A percentile compares a stretch with the other conserved stretches of the same genome.
Conservation (phyloP, 92 coral and sea anemone genomes). For the Muricea muricata region DNA sequence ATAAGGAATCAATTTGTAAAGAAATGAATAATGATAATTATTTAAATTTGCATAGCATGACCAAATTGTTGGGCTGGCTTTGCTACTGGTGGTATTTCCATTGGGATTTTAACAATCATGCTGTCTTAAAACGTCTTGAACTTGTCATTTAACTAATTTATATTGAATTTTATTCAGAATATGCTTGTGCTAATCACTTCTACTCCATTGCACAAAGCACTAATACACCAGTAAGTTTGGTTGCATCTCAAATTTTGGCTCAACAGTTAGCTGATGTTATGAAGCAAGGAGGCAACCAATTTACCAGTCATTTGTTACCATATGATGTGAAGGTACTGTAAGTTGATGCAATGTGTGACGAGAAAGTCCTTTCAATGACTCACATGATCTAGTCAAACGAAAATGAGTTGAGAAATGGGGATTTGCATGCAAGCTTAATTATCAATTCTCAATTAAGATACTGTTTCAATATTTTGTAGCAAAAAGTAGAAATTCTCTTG, state of each 20-base stretch:
- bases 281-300: not conserved
- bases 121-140: not conserved
- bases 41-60: too few species aligned
- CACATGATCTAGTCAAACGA: too few species aligned
- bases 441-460: too few species aligned
- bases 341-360: not conserved
- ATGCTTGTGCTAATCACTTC: slow-evolving; percentile 4
- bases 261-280: not conserved
- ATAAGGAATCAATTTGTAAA: too few species aligned
- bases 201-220: not conserved
- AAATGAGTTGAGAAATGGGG: too few species aligned
- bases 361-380: not conserved
- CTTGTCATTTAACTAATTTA: not conserved
- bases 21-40: too few species aligned
- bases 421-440: too few species aligned
- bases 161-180: not conserved
- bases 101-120: too few species aligned
- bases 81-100: not conserved
- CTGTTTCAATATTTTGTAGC: not conserved
- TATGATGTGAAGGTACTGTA: slow-evolving; percentile 19
- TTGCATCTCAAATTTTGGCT: slow-evolving; percentile 20
- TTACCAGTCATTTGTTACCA: not conserved
- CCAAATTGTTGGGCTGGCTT: too few species aligned
- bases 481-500: not conserved
- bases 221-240: not conserved